These are phyloP conservation scores for Thymelicus lineola DNA, from an alignment of 2,888 invertebrate genomes.

Conservation along the genomic window DNA sequence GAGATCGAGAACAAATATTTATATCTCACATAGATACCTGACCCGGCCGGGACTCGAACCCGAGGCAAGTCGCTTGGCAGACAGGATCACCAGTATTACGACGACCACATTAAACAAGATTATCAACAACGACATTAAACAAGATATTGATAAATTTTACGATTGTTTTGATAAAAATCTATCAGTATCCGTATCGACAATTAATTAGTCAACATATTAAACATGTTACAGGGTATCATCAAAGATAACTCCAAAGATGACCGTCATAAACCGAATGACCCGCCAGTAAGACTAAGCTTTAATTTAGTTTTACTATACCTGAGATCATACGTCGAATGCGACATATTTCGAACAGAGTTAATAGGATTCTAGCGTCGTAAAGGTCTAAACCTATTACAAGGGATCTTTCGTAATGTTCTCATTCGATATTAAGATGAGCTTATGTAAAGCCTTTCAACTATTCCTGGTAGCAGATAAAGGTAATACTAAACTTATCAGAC, in stretches of 20 bases:
- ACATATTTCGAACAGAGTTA: slow-evolving; percentile 9
- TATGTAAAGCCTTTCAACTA: too few species aligned
- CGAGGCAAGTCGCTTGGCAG: too few species aligned
- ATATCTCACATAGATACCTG: too few species aligned
- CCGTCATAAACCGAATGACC: slow-evolving; percentile 26
- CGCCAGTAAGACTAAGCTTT: slow-evolving; percentile 15
- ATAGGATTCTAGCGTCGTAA: slow-evolving; percentile 14
- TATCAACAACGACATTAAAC: too few species aligned
- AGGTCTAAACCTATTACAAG: slow-evolving; percentile 12
- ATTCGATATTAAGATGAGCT: background rate
- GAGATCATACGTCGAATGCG: slow-evolving; percentile 19
- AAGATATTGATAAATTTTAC: too few species aligned
- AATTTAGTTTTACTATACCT: slow-evolving; percentile 35
- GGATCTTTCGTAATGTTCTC: slow-evolving; percentile 2
- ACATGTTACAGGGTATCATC: too few species aligned
- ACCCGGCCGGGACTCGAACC: too few species aligned
- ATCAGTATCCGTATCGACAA: background rate
- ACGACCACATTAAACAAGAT: too few species aligned
- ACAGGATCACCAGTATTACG: too few species aligned
- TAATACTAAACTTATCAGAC: too few species aligned
- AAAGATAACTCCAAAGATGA: slow-evolving; percentile 13
- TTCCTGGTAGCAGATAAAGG: too few species aligned
- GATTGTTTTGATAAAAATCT: background rate
- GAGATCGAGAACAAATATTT: too few species aligned
- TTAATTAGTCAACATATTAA: background rate